These are phyloP conservation scores for Pocillopora verrucosa DNA, from an alignment of 64 coral and sea anemone species.

Conservation along the genomic window DNA sequence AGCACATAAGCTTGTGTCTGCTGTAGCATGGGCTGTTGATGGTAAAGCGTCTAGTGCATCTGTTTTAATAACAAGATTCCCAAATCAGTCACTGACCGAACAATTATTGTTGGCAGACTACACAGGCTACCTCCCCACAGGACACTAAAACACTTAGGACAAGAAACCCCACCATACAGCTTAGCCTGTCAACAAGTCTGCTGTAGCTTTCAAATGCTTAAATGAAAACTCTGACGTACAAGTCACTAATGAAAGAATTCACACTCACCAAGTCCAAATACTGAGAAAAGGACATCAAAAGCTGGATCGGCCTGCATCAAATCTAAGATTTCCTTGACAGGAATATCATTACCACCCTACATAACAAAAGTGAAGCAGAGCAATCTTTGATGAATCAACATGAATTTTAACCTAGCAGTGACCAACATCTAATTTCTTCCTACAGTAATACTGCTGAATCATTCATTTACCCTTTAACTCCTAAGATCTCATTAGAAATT, in stretches of 20 bases:
- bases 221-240: no score
- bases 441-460: no score
- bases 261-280: conserved; percentile 58
- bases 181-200: no score
- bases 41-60: conserved; percentile 42
- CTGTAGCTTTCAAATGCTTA: no score
- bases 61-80: not conserved
- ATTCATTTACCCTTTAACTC: no score
- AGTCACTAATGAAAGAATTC: not conserved
- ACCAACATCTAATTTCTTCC: no score
- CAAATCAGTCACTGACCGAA: not conserved
- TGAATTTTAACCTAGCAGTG: not conserved
- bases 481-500: no score
- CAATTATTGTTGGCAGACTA: not conserved
- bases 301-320: conserved; percentile 73
- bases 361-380: not conserved
- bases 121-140: not conserved
- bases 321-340: conserved; percentile 82
- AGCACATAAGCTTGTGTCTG: not conserved
- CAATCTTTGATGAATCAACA: not conserved
- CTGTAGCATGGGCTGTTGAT: not conserved
- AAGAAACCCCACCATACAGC: no score
- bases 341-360: conserved; percentile 31
- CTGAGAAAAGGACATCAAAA: conserved; percentile 74
- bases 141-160: not conserved